phyloP scores from a whole-genome alignment of 2,888 invertebrate genomes.

The Drosophila austrosaltans region DNA sequence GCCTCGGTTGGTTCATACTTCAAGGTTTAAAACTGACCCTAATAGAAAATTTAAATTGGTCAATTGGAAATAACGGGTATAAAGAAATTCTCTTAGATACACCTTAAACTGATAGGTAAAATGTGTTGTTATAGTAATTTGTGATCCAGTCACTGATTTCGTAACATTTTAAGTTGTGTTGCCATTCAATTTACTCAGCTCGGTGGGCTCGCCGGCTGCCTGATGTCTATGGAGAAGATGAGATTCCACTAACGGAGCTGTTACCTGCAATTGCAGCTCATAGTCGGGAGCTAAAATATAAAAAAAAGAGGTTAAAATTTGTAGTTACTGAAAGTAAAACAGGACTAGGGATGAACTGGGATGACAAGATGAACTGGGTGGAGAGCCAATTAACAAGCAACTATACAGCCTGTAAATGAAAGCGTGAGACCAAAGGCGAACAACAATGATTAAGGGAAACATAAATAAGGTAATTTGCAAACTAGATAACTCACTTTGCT shows the following conservation, averaged over 20 bases:
- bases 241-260: conserved; percentile 74
- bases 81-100: conserved; percentile 18
- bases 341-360: background rate
- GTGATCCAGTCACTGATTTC: conserved; percentile 21
- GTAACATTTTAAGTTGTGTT: conserved; percentile 38
- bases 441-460: background rate
- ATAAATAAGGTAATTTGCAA: background rate
- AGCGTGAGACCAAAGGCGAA: conserved; percentile 15
- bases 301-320: background rate
- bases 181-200: conserved; percentile 56
- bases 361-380: conserved; percentile 7
- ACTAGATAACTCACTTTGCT: conserved; percentile 72
- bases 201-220: conserved; percentile 40
- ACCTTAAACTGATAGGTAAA: background rate
- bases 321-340: background rate
- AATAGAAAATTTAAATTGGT: no score
- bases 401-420: conserved; percentile 27
- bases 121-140: conserved; percentile 7
- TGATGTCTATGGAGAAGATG: conserved; percentile 36
- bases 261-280: conserved; percentile 77
- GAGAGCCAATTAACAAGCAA: conserved; percentile 24
- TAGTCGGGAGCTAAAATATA: conserved; percentile 68
- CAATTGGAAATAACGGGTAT: background rate
- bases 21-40: no score
- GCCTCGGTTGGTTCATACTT: no score